phyloP scores from a whole-genome alignment of 2,113 vertebrate species.

The Gopherus flavomarginatus region DNA sequence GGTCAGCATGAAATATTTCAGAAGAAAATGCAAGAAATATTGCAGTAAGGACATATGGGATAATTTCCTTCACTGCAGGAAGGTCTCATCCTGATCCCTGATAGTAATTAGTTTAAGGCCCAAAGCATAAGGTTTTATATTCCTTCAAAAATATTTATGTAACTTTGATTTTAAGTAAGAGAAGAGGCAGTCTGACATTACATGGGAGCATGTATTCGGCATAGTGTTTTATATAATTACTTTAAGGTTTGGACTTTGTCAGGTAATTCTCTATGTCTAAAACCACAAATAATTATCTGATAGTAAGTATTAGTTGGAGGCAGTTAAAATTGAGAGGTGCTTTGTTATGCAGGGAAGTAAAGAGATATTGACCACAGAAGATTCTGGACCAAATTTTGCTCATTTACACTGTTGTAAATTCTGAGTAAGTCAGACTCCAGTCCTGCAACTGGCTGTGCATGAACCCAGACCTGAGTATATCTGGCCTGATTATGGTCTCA shows the following conservation, averaged over 20 bases:
- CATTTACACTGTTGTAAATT: not conserved
- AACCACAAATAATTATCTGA: not conserved
- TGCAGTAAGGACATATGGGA: not conserved
- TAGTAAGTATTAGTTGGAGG: not conserved
- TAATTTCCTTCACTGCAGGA: not conserved
- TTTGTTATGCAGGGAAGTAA: not conserved
- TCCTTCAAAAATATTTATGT: not conserved
- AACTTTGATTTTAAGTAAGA: not conserved
- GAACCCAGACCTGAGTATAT: not conserved
- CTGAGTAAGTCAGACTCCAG: constrained; percentile 13
- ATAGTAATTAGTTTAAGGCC: not conserved
- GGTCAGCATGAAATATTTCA: not conserved
- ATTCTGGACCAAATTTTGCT: constrained; percentile 27
- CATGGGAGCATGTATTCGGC: not conserved
- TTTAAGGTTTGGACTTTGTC: not conserved
- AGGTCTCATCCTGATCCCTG: not conserved
- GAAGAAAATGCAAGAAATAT: not conserved
- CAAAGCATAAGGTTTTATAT: not conserved
- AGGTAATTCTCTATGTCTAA: too few relatives aligned
- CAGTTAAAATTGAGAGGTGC: not conserved
- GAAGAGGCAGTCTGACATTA: not conserved
- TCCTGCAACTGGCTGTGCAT: not conserved
- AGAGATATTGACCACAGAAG: not conserved
- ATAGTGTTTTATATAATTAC: not conserved
- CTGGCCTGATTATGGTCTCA: not conserved